A percentile compares a stretch with the other conserved stretches of the same genome.
These are phyloP conservation scores for Columba janthina DNA, from an alignment of 2,113 vertebrate genomes.

Conservation along the genomic window DNA sequence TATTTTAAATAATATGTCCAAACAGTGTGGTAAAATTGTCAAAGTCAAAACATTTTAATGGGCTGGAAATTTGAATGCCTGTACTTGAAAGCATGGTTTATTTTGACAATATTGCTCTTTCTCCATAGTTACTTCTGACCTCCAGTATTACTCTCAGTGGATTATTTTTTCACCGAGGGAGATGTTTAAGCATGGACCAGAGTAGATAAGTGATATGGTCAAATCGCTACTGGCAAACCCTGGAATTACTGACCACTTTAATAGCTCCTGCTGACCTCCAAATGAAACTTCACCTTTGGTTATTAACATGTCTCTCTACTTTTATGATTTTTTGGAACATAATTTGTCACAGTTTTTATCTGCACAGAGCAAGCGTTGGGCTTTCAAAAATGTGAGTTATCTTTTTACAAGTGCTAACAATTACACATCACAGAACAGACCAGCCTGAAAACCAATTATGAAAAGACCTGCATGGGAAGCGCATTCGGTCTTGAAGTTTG, in stretches of 20 bases:
- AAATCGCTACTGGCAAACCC: constrained; percentile 78
- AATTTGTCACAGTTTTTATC: constrained; percentile 88
- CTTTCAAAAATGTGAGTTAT: constrained; percentile 81
- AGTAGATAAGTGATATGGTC: constrained; percentile 82
- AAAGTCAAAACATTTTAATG: constrained; percentile 23
- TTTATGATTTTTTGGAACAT: constrained; percentile 83
- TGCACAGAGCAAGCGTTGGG: constrained; percentile 80
- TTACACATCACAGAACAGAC: constrained; percentile 74
- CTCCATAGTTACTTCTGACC: constrained; percentile 71
- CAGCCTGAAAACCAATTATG: constrained; percentile 73
- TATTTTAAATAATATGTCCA: background rate
- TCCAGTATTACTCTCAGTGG: constrained; percentile 68
- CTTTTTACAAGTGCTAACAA: constrained; percentile 84
- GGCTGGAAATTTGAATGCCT: constrained; percentile 54
- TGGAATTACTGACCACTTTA: constrained; percentile 80
- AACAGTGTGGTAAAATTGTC: background rate
- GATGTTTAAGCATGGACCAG: constrained; percentile 78
- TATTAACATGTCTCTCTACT: constrained; percentile 85
- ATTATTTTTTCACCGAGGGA: constrained; percentile 76
- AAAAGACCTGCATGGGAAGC: constrained; percentile 58
- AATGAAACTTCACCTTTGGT: constrained; percentile 82
- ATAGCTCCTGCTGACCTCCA: constrained; percentile 82
- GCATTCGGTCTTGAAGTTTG: background rate
- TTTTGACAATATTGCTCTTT: constrained; percentile 71
- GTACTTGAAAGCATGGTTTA: constrained; percentile 64